A percentile compares a stretch with the other conserved stretches of the same genome.
Conservation (phyloP, 2,888 invertebrate genomes). For the Poecilus cupreus region DNA sequence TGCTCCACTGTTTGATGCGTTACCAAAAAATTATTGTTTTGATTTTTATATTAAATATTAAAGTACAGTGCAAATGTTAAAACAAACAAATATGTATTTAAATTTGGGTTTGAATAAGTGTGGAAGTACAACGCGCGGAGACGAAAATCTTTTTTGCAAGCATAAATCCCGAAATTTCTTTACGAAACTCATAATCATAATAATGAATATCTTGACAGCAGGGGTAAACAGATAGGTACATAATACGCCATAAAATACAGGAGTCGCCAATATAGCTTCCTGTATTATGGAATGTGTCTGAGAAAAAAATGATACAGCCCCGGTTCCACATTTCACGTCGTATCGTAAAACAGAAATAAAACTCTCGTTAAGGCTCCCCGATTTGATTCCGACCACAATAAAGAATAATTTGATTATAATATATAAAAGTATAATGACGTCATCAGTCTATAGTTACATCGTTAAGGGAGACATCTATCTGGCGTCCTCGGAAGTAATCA, state of each 20-base stretch:
- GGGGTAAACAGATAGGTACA: slow-evolving; percentile 37
- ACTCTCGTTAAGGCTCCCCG: slow-evolving; percentile 9
- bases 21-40: no score
- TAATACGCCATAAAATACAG: slow-evolving; percentile 41
- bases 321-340: neutral
- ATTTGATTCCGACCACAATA: slow-evolving; percentile 29
- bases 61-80: no score
- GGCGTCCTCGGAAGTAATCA: slow-evolving; percentile 4
- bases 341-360: slow-evolving; percentile 44
- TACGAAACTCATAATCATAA: slow-evolving; percentile 22
- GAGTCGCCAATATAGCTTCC: slow-evolving; percentile 19
- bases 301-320: slow-evolving; percentile 27
- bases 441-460: slow-evolving; percentile 23
- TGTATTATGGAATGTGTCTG: neutral
- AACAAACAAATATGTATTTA: no score
- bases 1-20: no score
- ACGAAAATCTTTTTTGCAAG: neutral
- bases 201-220: slow-evolving; percentile 33
- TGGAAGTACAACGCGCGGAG: no score
- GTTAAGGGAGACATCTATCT: slow-evolving; percentile 20
- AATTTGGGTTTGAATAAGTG: no score
- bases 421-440: slow-evolving; percentile 36
- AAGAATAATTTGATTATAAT: slow-evolving; percentile 40
- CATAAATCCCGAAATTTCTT: slow-evolving; percentile 21
- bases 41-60: no score